Base-by-base conservation (phyloP, 2,797 vertebrate genomes). In the Gymnocypris eckloni region DNA sequence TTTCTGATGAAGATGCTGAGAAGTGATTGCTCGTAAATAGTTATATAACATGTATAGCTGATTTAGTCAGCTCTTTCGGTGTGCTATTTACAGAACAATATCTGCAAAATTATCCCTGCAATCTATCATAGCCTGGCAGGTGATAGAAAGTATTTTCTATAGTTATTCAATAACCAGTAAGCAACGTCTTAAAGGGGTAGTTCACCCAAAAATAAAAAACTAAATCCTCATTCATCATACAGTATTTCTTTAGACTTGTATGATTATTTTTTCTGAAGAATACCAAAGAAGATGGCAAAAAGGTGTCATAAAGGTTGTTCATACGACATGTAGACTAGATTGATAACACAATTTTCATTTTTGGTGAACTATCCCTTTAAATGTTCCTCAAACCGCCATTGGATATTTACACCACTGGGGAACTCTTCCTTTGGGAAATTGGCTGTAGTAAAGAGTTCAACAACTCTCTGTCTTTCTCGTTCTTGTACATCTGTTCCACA, bases 401-500 rank as follows among this genome's bases (percentile, higher is more conserved):
- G 37, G 15, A 67, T 37, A 67, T 67, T 37, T 18, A 67, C 28
- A 33, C 28, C 6, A 67, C 64, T 37, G 9, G 54, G 43, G 78
- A 86, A 66, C 50, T n/a, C 43, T 83, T 84, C 77, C 83, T 82
- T 22, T 13, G 83, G 78, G 79, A 84, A 86, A 22, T n/a, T 22
- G 73, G 11, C 81, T 71, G 39, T 86, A 79, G 84, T 87, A 79
- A 86, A 86, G 85, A 73, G 73, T 86, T 87, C 71, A 72, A 50
- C 71, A 75, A 41, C 56, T 41, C n/a, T 52, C 81, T 89, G 28
- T 76, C 79, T 90, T 54, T 89, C 75, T 78, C 84, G 90, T 67
- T 87, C 86, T 87, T 79, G 69, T 88, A 79, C 70, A 86, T 61
- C 82, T 79, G 87, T 77, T 81, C 79, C 83, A 83, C 91, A 89